phyloP scores from a whole-genome alignment of 2,888 invertebrate genomes.

The Capitulum mitella region DNA sequence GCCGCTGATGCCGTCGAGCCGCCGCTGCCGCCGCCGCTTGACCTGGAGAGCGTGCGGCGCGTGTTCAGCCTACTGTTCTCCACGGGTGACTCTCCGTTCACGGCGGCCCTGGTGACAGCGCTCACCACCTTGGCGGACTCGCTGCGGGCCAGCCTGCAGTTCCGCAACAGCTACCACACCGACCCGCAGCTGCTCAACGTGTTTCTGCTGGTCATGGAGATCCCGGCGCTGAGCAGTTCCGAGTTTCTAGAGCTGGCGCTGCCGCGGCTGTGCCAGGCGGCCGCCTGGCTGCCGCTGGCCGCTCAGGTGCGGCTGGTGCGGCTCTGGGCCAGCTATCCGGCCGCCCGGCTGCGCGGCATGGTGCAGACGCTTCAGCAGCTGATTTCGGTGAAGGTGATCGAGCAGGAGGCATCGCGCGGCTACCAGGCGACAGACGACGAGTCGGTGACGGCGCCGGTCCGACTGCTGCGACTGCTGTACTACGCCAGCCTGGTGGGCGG shows the following conservation, averaged over 20 bases:
- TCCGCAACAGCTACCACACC: conserved; percentile 39
- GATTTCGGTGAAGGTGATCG: conserved; percentile 74
- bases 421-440: conserved; percentile 16
- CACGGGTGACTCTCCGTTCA: neutral
- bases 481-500: conserved; percentile 19
- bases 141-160: neutral
- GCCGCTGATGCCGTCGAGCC: neutral
- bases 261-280: conserved; percentile 62
- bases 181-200: conserved; percentile 52
- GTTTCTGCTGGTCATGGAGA: conserved; percentile 68
- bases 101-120: conserved; percentile 24
- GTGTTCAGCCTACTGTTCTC: neutral
- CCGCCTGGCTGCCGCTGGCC: conserved; percentile 61
- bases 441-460: neutral
- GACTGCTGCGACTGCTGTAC: conserved; percentile 18
- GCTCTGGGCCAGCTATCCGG: conserved; percentile 66
- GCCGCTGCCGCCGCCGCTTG: neutral
- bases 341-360: conserved; percentile 47
- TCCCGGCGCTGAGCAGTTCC: conserved; percentile 62
- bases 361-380: conserved; percentile 72
- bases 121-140: conserved; percentile 22
- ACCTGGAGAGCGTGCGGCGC: neutral
- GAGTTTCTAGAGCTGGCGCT: conserved; percentile 76
- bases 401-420: conserved; percentile 49
- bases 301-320: conserved; percentile 72